A percentile compares a stretch with the other conserved stretches of the same genome.
Conservation (phyloP, 2,113 vertebrate species). For the Azemiops feae region DNA sequence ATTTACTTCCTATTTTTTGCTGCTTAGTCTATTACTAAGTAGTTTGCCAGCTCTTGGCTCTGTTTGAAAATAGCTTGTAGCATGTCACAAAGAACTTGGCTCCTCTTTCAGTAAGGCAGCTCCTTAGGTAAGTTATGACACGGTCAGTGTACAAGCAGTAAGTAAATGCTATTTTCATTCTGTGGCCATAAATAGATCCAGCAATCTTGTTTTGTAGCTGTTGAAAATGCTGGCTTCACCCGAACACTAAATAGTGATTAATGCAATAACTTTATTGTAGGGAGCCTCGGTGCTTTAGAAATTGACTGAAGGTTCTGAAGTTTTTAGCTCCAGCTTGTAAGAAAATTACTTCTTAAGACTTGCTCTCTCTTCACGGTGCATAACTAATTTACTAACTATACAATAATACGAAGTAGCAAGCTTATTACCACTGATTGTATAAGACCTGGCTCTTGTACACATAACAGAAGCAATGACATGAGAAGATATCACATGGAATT, state of each 20-base stretch:
- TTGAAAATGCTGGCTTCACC: slow-evolving; percentile 7
- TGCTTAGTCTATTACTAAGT: neutral
- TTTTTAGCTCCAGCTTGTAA: neutral
- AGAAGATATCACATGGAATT: neutral
- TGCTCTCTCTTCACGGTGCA: neutral
- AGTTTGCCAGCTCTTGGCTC: slow-evolving; percentile 8
- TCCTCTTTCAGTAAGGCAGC: slow-evolving; percentile 24
- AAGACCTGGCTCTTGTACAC: neutral
- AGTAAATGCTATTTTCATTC: slow-evolving; percentile 25
- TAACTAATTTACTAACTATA: neutral
- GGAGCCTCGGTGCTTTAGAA: neutral
- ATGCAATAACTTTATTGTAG: neutral
- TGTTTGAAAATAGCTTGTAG: slow-evolving; percentile 26
- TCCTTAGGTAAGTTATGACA: slow-evolving; percentile 12
- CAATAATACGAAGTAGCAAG: neutral
- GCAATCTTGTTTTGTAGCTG: slow-evolving; percentile 19
- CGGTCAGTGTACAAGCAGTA: neutral
- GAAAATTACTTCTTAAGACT: neutral
- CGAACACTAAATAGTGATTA: slow-evolving; percentile 6
- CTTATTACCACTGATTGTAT: neutral
- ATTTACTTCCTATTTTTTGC: neutral
- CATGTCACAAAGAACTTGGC: slow-evolving; percentile 5
- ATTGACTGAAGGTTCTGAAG: neutral
- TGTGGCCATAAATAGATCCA: slow-evolving; percentile 19
- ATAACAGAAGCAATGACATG: neutral